Base-by-base conservation (phyloP, 2,113 vertebrate genomes). In the Pteronura brasiliensis region DNA sequence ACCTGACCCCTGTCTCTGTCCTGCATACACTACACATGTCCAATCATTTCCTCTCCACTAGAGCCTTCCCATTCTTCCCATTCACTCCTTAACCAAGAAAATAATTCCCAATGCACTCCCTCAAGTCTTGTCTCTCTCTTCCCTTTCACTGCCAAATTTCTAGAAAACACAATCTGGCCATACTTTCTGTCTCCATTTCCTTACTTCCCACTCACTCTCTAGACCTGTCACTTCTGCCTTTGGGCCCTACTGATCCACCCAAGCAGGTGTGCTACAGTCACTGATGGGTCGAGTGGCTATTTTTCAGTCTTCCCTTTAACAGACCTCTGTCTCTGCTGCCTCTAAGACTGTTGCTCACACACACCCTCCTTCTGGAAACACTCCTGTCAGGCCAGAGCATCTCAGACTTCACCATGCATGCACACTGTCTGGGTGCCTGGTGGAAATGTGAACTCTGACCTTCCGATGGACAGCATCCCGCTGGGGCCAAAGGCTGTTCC, bases 1-100 rank as follows among this genome's bases (percentile, higher is more conserved):
- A 12, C 9, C 34, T 34, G 44, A 39, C 9, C 18, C 2, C 1
- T 25, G 13, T 15, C 31, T 71, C 80, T 69, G 21, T 44, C 89
- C 39, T 31, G 8, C 0, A 0, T 2, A 2, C 3, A 6, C 49
- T 31, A 15, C 1, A 5, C 1, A 3, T 4, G 9, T 17, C n/a
- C 79, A 31, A 0, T 18, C 4, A 0, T 27, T 59, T 49, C 55
- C 83, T 90, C 77, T 74, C 21, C n/a, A 15, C n/a, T 1, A 1
- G 31, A 81, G 42, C 9, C 77, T 67, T 69, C 76, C 72, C 72
- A n/a, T 55, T 77, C 63, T 31, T 59, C 21, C 23, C 57, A 59
- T 25, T 25, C 57, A 79, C n/a, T 52, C 72, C 36, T 7, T 9
- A 17, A 23, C 49, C 52, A 42, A 93, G 52, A 71, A 92, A 90